Conservation (phyloP, 2,888 invertebrate species). For the Leptinotarsa haldemani region DNA sequence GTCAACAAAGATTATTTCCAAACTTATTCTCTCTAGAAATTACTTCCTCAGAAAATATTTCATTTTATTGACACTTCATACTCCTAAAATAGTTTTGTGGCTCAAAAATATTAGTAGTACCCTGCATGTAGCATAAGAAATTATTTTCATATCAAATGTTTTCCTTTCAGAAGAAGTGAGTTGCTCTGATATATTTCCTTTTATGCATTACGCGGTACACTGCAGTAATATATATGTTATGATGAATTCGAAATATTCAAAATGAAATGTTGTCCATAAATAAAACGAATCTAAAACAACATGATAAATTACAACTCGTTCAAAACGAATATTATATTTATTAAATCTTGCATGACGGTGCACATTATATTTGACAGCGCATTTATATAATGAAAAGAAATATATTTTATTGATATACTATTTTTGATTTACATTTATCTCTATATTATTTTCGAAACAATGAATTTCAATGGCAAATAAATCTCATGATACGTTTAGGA, state of each 20-base stretch:
- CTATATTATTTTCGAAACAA: not conserved
- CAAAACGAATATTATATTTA: constrained; percentile 10
- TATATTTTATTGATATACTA: not conserved
- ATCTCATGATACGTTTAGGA: too few relatives aligned
- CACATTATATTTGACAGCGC: constrained; percentile 9
- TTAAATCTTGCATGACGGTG: constrained; percentile 9
- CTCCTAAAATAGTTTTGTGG: too few relatives aligned
- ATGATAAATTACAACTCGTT: constrained; percentile 5
- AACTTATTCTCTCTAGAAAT: too few relatives aligned
- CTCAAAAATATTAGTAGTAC: too few relatives aligned
- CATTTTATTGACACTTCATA: too few relatives aligned
- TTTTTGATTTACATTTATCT: not conserved
- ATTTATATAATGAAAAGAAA: constrained; percentile 7
- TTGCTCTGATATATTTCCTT: not conserved
- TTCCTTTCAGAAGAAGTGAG: not conserved
- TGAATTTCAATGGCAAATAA: not conserved
- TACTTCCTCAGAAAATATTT: too few relatives aligned
- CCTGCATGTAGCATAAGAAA: too few relatives aligned
- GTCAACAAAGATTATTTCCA: too few relatives aligned
- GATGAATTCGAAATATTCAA: constrained; percentile 5
- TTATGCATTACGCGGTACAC: not conserved
- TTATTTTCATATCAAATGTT: not conserved
- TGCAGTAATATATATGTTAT: not conserved
- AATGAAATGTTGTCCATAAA: not conserved
- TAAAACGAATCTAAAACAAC: constrained; percentile 11